phyloP scores from a whole-genome alignment of 1,140 invertebrate genomes.

The Bombus confusus region DNA sequence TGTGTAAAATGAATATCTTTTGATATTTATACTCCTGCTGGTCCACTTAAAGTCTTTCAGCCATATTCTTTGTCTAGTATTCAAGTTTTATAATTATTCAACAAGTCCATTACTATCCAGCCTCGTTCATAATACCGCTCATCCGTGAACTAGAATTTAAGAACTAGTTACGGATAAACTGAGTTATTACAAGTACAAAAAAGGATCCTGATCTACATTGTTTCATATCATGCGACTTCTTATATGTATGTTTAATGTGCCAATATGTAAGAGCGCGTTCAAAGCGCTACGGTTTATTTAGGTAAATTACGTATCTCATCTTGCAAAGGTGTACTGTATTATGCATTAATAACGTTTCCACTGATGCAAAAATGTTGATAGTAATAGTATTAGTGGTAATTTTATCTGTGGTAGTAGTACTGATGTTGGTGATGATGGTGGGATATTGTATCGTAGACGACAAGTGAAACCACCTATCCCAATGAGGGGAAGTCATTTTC shows the following conservation, averaged over 20 bases:
- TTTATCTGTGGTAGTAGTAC: slow-evolving; percentile 72
- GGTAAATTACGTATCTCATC: slow-evolving; percentile 68
- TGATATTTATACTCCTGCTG: slow-evolving; percentile 47
- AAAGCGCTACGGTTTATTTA: slow-evolving; percentile 58
- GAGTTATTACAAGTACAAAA: slow-evolving; percentile 63
- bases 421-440: slow-evolving; percentile 68
- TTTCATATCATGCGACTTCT: slow-evolving; percentile 53
- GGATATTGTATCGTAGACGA: slow-evolving; percentile 61
- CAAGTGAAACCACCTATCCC: slow-evolving; percentile 84
- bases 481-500: slow-evolving; percentile 97
- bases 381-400: slow-evolving; percentile 74
- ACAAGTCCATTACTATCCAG: slow-evolving; percentile 52
- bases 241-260: slow-evolving; percentile 45
- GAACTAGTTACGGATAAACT: slow-evolving; percentile 53
- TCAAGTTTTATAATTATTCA: slow-evolving; percentile 45
- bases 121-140: slow-evolving; percentile 43
- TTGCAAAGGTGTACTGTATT: slow-evolving; percentile 74
- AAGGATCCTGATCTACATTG: slow-evolving; percentile 58
- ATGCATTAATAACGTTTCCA: slow-evolving; percentile 77
- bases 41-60: slow-evolving; percentile 51
- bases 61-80: slow-evolving; percentile 27
- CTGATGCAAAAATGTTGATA: slow-evolving; percentile 68
- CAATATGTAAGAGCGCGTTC: slow-evolving; percentile 57
- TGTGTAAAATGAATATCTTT: slow-evolving; percentile 46
- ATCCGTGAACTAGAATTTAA: slow-evolving; percentile 36